These are phyloP conservation scores for Elymnias hypermnestra DNA, from an alignment of 1,140 invertebrate species.

Conservation along the genomic window DNA sequence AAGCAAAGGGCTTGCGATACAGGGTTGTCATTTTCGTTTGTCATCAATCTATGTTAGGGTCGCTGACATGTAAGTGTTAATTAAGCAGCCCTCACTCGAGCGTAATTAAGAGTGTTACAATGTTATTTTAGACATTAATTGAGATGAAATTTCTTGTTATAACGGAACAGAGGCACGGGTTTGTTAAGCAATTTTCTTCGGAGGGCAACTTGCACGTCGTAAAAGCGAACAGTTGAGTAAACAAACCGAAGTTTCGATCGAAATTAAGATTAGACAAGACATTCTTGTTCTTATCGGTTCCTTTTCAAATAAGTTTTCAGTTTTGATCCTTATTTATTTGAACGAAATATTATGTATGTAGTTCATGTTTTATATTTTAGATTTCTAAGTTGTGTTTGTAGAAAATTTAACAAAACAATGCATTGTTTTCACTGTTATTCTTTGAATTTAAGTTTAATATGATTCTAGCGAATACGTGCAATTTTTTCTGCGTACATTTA, in stretches of 20 bases:
- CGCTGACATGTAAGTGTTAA: slow-evolving; percentile 73
- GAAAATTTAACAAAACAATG: no score
- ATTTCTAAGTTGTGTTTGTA: no score
- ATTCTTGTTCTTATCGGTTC: slow-evolving; percentile 51
- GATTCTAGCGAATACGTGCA: no score
- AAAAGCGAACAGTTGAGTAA: slow-evolving; percentile 49
- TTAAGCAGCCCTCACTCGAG: slow-evolving; percentile 69
- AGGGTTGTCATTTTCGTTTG: slow-evolving; percentile 69
- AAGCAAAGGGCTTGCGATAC: slow-evolving; percentile 41
- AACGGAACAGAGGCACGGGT: slow-evolving; percentile 44
- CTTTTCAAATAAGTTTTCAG: slow-evolving; percentile 27
- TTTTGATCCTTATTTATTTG: neutral
- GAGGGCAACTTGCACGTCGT: slow-evolving; percentile 45
- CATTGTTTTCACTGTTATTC: no score
- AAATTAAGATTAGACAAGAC: slow-evolving; percentile 55
- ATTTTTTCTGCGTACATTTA: no score
- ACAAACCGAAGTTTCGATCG: slow-evolving; percentile 57
- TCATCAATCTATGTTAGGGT: slow-evolving; percentile 73
- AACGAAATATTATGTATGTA: slow-evolving; percentile 2
- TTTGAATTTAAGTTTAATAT: no score
- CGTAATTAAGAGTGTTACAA: slow-evolving; percentile 73
- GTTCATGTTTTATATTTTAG: no score
- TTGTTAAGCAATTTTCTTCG: slow-evolving; percentile 51
- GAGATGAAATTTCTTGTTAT: slow-evolving; percentile 70
- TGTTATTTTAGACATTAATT: slow-evolving; percentile 74